phyloP scores from a whole-genome alignment of 92 coral and sea anemone genomes.

The Epizoanthus rinbou region DNA sequence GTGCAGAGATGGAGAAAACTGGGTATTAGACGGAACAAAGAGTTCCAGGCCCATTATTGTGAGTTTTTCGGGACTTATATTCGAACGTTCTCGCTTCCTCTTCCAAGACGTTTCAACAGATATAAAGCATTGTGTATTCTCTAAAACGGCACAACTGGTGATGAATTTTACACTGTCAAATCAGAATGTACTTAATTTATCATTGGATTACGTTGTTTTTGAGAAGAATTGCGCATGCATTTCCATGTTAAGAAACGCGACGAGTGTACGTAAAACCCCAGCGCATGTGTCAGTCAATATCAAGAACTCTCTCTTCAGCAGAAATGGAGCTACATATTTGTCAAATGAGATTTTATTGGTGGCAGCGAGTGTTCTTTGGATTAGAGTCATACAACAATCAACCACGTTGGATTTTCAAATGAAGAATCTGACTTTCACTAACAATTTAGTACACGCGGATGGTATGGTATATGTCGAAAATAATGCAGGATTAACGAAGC shows the following conservation, averaged over 20 bases:
- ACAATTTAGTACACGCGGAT: background rate
- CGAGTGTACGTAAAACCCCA: background rate
- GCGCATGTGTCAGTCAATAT: background rate
- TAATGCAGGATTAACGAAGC: slow-evolving; percentile 3
- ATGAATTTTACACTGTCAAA: slow-evolving; percentile 3
- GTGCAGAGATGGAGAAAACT: slow-evolving; percentile 26
- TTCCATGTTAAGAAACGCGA: background rate
- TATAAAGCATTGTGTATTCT: slow-evolving; percentile 22
- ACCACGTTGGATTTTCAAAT: slow-evolving; percentile 14
- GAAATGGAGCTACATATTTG: slow-evolving; percentile 6
- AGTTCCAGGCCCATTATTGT: background rate
- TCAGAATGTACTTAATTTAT: background rate
- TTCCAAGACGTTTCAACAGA: slow-evolving; percentile 28
- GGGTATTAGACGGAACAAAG: slow-evolving; percentile 38
- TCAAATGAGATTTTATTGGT: background rate
- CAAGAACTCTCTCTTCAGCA: slow-evolving; percentile 37
- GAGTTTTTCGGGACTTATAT: slow-evolving; percentile 34
- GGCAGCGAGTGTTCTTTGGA: background rate
- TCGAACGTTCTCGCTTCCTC: slow-evolving; percentile 30
- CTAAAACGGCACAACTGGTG: background rate
- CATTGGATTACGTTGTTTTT: slow-evolving; percentile 32
- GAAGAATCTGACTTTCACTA: slow-evolving; percentile 23
- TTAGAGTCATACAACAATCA: background rate
- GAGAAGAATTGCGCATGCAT: slow-evolving; percentile 35
- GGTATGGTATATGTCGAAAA: slow-evolving; percentile 31